Evolutionary conservation across 2,797 vertebrate species (phyloP), one percentile per base, ranked within the genome.

Genomic region (Leptatherina wallacei): DNA sequence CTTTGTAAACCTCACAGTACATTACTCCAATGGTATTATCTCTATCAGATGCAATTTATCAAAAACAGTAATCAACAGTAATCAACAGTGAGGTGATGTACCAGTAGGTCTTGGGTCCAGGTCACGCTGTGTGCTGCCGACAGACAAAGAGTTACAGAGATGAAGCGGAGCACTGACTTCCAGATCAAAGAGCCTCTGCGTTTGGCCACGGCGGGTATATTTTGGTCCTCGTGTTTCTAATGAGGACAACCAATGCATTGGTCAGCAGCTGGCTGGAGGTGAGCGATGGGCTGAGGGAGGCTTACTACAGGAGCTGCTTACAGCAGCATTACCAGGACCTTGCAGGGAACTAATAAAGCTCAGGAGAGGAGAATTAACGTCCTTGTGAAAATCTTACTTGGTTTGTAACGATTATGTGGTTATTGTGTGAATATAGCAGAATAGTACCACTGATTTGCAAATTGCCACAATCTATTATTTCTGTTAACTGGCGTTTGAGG

Each of bases 111-210:
- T 57, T 75, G 62, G 52, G 84, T 90, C 91, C 92, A 93, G 57
- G 87, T 90, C 75, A 91, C 88, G 79, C 74, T 82, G 66, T 91
- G 89, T 65, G 76, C 81, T 1, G 81, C 83, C 54, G 87, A 89
- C 75, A 92, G 80, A 80, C 82, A 86, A 58, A 93, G 69, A 60
- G 90, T 87, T 42, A 90, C 24, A 30, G 90, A 90, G 88, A 93
- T 84, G 83, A 90, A 80, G 61, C 85, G 88, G 36, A 93, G 89
- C 80, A 93, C 75, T 56, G 85, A 90, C 80, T 84, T 91, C 91
- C 87, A 91, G 70, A 92, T 91, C 89, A 90, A 89, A 55, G 75
- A 86, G 58, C 78, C 49, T 65, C 24, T 83, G 77, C 14, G 76
- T 77, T 84, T 90, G 73, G 72, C 73, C 73, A 80, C 86, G 73